These are phyloP conservation scores for Oligia latruncula DNA, from an alignment of 2,888 invertebrate genomes.

Conservation along the genomic window DNA sequence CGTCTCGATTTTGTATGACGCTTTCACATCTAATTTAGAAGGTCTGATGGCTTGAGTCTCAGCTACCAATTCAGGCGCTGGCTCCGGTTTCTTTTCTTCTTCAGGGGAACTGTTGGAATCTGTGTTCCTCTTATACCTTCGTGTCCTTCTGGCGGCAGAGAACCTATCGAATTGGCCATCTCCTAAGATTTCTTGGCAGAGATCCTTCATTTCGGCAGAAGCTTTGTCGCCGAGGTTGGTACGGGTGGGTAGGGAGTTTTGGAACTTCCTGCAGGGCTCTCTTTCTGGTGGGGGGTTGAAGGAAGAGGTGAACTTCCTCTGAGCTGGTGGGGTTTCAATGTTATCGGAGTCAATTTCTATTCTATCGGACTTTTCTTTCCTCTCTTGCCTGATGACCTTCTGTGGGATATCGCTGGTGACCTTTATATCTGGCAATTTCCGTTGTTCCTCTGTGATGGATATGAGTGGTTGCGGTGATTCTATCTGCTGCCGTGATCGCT, in stretches of 20 bases:
- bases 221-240: conserved; percentile 77
- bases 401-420: conserved; percentile 76
- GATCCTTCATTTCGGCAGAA: conserved; percentile 83
- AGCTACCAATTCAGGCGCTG: conserved; percentile 84
- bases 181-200: conserved; percentile 90
- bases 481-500: conserved; percentile 89
- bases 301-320: conserved; percentile 88
- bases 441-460: conserved; percentile 91
- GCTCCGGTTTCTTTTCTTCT: conserved; percentile 88
- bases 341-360: conserved; percentile 97
- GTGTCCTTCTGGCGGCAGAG: conserved; percentile 94
- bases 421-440: conserved; percentile 88
- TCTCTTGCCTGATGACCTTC: conserved; percentile 68
- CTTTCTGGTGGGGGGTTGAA: conserved; percentile 92
- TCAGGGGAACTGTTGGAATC: conserved; percentile 90
- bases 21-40: conserved; percentile 88
- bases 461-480: conserved; percentile 85
- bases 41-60: conserved; percentile 89
- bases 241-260: conserved; percentile 77
- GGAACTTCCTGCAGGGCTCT: conserved; percentile 90
- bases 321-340: conserved; percentile 96
- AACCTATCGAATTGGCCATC: conserved; percentile 96
- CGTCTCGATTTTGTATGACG: conserved; percentile 86
- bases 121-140: conserved; percentile 93
- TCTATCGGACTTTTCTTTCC: conserved; percentile 88